Conservation (phyloP, 2,113 vertebrate species). For the Brachypodius melanocephalos region DNA sequence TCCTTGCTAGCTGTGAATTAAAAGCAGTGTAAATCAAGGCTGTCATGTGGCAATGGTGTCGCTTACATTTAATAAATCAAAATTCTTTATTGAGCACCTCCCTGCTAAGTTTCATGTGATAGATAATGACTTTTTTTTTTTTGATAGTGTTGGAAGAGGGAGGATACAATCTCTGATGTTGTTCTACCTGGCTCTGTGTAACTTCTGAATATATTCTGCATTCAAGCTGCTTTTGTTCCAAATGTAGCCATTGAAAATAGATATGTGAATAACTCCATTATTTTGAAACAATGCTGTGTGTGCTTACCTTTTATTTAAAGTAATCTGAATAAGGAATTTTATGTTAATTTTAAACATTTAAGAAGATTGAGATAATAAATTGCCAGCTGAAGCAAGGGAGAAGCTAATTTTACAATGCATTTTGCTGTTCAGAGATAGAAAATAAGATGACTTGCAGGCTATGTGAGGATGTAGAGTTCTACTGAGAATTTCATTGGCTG, state of each 20-base stretch:
- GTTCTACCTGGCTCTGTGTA: neutral
- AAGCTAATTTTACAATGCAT: constrained; percentile 12
- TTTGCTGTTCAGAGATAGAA: neutral
- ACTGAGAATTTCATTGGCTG: constrained; percentile 19
- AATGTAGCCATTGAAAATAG: neutral
- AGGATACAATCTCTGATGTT: neutral
- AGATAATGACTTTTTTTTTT: neutral
- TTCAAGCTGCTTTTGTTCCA: constrained; percentile 12
- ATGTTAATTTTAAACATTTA: neutral
- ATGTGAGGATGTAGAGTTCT: neutral
- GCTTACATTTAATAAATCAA: neutral
- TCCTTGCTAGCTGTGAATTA: neutral
- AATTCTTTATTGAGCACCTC: neutral
- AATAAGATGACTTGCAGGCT: neutral
- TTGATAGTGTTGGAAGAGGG: neutral
- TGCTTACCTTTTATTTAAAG: neutral
- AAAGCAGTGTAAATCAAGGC: neutral
- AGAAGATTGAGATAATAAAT: constrained; percentile 17
- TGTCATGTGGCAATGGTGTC: neutral
- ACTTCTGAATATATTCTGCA: neutral
- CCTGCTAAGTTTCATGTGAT: neutral
- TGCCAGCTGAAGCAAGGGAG: neutral
- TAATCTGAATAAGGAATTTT: neutral
- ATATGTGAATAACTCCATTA: neutral
- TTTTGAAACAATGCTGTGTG: neutral